Percentiles rank a stretch among this genome's conserved stretches.
phyloP scores from a whole-genome alignment of 2,113 vertebrate genomes.

The Salminus brasiliensis region DNA sequence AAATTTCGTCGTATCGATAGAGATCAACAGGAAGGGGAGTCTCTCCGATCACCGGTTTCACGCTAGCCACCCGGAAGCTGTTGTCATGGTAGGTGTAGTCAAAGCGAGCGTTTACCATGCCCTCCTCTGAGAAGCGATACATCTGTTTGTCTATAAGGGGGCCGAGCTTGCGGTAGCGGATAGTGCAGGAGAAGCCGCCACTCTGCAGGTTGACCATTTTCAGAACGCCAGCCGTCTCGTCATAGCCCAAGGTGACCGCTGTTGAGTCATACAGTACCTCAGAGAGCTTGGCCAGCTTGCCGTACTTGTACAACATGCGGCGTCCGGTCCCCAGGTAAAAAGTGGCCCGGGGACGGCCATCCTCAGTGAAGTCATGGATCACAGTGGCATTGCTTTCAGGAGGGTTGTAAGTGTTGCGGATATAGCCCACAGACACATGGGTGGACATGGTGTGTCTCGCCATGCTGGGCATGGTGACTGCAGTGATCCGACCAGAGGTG shows the following conservation, averaged over 20 bases:
- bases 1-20: constrained; percentile 91
- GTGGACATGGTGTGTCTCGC: constrained; percentile 89
- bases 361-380: constrained; percentile 87
- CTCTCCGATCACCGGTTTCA: constrained; percentile 88
- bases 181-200: constrained; percentile 88
- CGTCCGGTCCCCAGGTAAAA: constrained; percentile 85
- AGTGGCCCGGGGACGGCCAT: constrained; percentile 82
- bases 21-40: constrained; percentile 87
- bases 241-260: constrained; percentile 84
- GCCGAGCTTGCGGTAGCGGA: constrained; percentile 88
- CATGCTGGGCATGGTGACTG: constrained; percentile 89
- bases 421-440: constrained; percentile 87
- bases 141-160: constrained; percentile 89
- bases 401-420: constrained; percentile 87
- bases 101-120: constrained; percentile 90
- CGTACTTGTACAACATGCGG: constrained; percentile 87
- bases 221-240: constrained; percentile 84
- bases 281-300: constrained; percentile 85
- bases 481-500: constrained; percentile 79
- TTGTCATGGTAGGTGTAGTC: constrained; percentile 90
- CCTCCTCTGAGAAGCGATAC: constrained; percentile 89
- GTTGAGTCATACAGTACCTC: constrained; percentile 89
- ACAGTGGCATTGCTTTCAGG: constrained; percentile 87
- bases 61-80: constrained; percentile 87
- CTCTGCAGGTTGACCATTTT: constrained; percentile 91